A percentile compares a stretch with the other conserved stretches of the same genome.
Conservation (phyloP, 2,797 vertebrate species). For the Apogon talboti region DNA sequence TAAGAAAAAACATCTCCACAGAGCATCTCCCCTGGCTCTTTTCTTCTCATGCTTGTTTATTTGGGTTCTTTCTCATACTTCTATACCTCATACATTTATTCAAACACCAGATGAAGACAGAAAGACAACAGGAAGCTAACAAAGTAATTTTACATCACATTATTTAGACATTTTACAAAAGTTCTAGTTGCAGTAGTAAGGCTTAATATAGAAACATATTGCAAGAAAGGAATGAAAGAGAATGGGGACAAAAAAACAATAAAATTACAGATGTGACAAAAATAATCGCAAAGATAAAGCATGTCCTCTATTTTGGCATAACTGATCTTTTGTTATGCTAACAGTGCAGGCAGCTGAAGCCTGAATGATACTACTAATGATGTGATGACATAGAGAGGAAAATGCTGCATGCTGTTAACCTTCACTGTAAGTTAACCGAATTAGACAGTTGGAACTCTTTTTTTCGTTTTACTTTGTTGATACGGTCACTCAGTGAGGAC, state of each 20-base stretch:
- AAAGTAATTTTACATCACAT: not conserved
- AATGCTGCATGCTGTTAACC: not conserved
- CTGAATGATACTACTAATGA: no score
- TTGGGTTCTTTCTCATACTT: constrained; percentile 10
- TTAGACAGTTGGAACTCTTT: not conserved
- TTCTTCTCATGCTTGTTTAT: constrained; percentile 24
- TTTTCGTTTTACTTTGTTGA: not conserved
- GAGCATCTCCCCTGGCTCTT: constrained; percentile 5
- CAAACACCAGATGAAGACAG: not conserved
- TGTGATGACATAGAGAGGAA: no score
- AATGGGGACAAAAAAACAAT: no score
- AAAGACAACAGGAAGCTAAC: not conserved
- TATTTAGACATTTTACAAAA: not conserved
- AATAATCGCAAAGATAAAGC: no score
- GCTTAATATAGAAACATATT: no score
- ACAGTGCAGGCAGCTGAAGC: no score
- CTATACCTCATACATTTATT: not conserved
- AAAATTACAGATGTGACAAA: no score
- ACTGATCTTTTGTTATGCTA: no score
- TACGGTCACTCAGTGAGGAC: constrained; percentile 13
- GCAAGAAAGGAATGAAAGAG: no score
- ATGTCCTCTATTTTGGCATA: no score
- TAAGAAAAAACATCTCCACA: constrained; percentile 7
- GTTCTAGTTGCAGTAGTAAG: no score
- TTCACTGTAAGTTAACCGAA: not conserved